Evolutionary conservation across 2,797 vertebrate genomes (phyloP).

Genomic region (Hirundo rustica): DNA sequence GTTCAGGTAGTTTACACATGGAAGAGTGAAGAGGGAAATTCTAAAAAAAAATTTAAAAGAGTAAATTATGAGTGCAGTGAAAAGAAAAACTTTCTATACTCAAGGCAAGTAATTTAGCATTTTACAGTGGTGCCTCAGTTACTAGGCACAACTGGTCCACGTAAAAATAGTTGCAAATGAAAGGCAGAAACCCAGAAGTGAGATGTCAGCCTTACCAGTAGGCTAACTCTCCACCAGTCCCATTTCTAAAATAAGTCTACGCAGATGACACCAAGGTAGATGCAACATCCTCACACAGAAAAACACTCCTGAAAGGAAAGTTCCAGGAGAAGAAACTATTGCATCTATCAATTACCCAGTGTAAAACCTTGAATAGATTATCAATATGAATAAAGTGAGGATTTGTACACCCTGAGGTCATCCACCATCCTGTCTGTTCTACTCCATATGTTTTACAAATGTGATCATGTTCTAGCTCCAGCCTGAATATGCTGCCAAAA

Average conservation of each 20-base stretch:
- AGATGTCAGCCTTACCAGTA: not conserved
- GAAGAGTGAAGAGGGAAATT: not conserved
- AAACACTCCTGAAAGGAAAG: not conserved
- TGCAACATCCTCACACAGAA: not conserved
- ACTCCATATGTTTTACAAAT: not conserved
- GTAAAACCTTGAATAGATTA: not conserved
- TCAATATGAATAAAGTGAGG: not conserved
- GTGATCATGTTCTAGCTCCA: fast-evolving
- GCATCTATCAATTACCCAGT: not conserved
- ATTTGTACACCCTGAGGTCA: not conserved
- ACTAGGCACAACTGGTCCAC: not conserved
- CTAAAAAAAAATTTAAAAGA: not conserved
- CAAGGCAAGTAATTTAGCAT: not conserved
- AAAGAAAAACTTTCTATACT: not conserved
- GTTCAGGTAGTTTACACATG: not conserved
- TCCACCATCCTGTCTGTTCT: not conserved
- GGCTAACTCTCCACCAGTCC: not conserved
- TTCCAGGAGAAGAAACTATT: not conserved
- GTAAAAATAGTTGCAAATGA: not conserved
- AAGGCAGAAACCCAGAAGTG: not conserved
- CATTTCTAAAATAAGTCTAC: not conserved
- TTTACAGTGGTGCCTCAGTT: not conserved
- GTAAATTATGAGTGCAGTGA: not conserved
- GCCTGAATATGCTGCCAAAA: not conserved
- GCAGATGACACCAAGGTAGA: not conserved